These are phyloP conservation scores for Trachemys scripta DNA, from an alignment of 2,113 vertebrate species.

Conservation along the genomic window DNA sequence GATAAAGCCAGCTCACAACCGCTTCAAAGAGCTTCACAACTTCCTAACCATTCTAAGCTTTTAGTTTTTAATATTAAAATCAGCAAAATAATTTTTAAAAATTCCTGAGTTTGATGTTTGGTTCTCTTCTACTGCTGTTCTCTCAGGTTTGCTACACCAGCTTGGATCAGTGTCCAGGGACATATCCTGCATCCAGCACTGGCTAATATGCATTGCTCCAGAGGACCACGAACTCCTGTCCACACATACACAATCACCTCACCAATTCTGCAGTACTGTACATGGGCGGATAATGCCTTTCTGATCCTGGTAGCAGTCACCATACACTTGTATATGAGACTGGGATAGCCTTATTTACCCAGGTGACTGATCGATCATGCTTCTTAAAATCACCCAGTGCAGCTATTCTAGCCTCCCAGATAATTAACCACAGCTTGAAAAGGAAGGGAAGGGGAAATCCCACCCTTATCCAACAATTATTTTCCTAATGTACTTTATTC, in stretches of 20 bases:
- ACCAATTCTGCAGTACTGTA: background rate
- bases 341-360: background rate
- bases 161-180: background rate
- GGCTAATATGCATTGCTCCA: background rate
- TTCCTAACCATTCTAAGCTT: background rate
- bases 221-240: accelerated
- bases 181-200: accelerated
- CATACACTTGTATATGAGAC: background rate
- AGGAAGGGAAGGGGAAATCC: background rate
- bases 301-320: background rate
- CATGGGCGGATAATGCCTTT: background rate
- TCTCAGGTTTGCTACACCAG: background rate
- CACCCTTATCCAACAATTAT: background rate
- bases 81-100: background rate
- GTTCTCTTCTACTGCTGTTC: background rate
- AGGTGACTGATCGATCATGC: background rate
- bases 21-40: background rate
- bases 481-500: background rate
- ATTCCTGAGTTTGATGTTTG: background rate
- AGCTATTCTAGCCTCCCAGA: background rate
- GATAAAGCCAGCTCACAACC: background rate
- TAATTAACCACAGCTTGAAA: background rate
- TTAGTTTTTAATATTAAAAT: background rate
- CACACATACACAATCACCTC: too few species aligned
- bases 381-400: background rate